These are phyloP conservation scores for Heterodera carotae DNA, from an alignment of 1,140 invertebrate genomes.

Conservation along the genomic window DNA sequence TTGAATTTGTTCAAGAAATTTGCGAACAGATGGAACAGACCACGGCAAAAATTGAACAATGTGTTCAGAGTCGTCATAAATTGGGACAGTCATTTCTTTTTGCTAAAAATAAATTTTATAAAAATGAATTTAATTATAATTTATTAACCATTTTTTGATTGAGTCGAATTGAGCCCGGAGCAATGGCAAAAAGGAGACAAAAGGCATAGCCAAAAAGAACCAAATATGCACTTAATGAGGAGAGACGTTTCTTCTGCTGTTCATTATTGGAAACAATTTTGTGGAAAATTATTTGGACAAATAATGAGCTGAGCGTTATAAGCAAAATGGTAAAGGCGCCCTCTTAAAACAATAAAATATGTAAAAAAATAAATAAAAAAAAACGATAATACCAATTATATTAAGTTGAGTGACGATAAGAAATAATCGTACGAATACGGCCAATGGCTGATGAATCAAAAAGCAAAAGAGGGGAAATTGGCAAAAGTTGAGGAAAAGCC, in stretches of 20 bases:
- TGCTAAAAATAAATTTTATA: not conserved
- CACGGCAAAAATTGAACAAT: not conserved
- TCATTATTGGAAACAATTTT: not conserved
- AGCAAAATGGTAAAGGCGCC: not conserved
- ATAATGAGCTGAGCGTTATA: not conserved
- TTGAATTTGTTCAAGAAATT: not conserved
- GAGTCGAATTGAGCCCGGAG: not conserved
- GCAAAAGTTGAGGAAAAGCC: not conserved
- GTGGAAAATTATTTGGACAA: not conserved
- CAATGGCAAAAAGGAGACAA: not conserved
- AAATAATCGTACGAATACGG: not conserved
- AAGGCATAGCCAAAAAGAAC: not conserved
- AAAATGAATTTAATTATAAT: not conserved
- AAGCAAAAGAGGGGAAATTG: not conserved
- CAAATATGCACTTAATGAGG: not conserved
- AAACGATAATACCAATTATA: not conserved
- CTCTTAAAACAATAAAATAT: not conserved
- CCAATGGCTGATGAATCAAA: not conserved
- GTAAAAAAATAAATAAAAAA: not conserved
- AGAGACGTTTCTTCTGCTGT: not conserved
- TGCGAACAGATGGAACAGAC: not conserved
- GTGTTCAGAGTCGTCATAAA: not conserved
- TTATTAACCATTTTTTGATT: not conserved
- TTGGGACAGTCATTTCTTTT: not conserved
- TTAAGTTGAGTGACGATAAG: not conserved